A percentile compares a stretch with the other conserved stretches of the same genome.
Conservation (phyloP, 2,888 invertebrate species). For the Ypsolopha sequella region DNA sequence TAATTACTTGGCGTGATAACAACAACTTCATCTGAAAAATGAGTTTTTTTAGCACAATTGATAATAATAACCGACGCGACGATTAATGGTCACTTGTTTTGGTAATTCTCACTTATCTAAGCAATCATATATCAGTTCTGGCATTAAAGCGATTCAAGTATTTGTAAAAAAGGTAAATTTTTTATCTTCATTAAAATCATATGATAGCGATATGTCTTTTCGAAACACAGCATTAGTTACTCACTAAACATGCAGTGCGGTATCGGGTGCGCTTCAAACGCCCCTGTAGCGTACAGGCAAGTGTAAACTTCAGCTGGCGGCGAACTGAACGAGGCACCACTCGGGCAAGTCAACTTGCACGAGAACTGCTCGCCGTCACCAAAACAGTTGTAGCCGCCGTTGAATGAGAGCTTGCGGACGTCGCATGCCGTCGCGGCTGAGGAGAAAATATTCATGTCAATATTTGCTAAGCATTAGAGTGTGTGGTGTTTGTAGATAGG, state of each 20-base stretch:
- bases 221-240: slow-evolving; percentile 12
- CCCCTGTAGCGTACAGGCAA: slow-evolving; percentile 75
- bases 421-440: slow-evolving; percentile 73
- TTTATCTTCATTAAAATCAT: too few species aligned
- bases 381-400: slow-evolving; percentile 81
- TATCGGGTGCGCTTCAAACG: slow-evolving; percentile 76
- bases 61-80: too few species aligned
- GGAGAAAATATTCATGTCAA: slow-evolving; percentile 13
- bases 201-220: too few species aligned
- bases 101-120: too few species aligned
- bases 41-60: not conserved
- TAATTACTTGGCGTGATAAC: slow-evolving; percentile 36
- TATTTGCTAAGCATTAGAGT: too few species aligned
- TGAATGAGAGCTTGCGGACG: slow-evolving; percentile 75
- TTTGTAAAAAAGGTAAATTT: too few species aligned
- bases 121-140: too few species aligned
- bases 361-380: slow-evolving; percentile 71
- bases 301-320: slow-evolving; percentile 73
- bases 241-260: slow-evolving; percentile 80
- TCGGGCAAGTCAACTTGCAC: slow-evolving; percentile 78
- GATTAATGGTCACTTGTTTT: too few species aligned
- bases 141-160: too few species aligned
- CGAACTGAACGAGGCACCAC: slow-evolving; percentile 72
- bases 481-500: too few species aligned
- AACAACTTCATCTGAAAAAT: slow-evolving; percentile 38